Conservation (phyloP, 2,888 invertebrate genomes). For the Nephrotoma appendiculata region DNA sequence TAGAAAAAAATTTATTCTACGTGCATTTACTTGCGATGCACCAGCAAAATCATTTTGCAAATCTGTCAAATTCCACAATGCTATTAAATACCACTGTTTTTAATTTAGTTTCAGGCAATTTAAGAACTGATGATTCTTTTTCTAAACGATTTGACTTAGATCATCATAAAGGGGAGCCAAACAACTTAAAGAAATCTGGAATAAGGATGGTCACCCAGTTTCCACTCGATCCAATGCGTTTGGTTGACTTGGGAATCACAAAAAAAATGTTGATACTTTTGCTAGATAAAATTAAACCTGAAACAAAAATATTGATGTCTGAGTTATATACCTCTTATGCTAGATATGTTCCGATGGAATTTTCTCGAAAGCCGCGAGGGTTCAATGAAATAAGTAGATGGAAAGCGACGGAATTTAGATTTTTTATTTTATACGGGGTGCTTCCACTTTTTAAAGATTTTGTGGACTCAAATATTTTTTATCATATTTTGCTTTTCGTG, state of each 20-base stretch:
- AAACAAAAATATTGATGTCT: not conserved
- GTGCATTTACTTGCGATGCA: not conserved
- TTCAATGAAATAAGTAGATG: too few relatives aligned
- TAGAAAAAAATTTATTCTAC: not conserved
- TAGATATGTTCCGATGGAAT: not conserved
- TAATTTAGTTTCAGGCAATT: not conserved
- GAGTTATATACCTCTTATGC: not conserved
- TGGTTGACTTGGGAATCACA: not conserved
- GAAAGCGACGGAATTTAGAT: too few relatives aligned
- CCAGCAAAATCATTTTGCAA: constrained; percentile 2
- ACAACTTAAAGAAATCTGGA: not conserved
- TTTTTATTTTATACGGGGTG: too few relatives aligned
- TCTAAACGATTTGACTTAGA: not conserved
- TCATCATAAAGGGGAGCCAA: not conserved
- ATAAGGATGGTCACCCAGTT: not conserved
- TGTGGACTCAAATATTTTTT: not conserved
- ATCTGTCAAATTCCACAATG: not conserved
- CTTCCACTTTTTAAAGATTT: not conserved
- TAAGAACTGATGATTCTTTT: too few relatives aligned
- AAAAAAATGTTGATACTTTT: too few relatives aligned
- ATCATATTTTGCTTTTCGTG: not conserved
- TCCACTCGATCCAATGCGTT: not conserved
- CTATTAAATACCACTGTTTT: not conserved
- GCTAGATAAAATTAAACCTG: too few relatives aligned
- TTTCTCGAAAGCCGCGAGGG: too few relatives aligned